Conservation (phyloP, 1,140 invertebrate species). For the Cydia fagiglandana region DNA sequence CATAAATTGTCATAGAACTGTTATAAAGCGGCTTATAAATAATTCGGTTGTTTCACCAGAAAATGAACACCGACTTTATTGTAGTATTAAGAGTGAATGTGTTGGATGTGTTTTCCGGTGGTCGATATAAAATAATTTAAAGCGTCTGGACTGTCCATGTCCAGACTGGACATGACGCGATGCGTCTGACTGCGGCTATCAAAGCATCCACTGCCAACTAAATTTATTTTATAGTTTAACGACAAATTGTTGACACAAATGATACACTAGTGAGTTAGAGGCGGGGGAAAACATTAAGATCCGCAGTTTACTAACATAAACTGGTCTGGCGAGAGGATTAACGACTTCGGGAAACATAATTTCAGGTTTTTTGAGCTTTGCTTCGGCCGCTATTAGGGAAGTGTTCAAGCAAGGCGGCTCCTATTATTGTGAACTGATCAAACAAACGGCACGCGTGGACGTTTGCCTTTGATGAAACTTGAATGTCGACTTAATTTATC, state of each 20-base stretch:
- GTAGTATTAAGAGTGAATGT: conserved; percentile 11
- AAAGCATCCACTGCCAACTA: conserved; percentile 26
- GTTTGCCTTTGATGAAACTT: neutral
- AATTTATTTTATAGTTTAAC: conserved; percentile 33
- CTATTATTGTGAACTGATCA: neutral
- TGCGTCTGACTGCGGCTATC: conserved; percentile 20
- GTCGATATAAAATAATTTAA: conserved; percentile 31
- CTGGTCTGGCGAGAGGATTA: conserved; percentile 23
- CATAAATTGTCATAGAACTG: conserved; percentile 21
- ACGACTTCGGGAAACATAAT: conserved; percentile 27
- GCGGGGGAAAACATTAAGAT: conserved; percentile 16
- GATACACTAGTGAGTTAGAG: conserved; percentile 30
- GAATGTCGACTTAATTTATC: neutral
- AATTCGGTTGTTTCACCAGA: conserved; percentile 19
- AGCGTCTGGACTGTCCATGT: no score
- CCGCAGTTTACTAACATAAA: conserved; percentile 18
- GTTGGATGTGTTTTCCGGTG: conserved; percentile 26
- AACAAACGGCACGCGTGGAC: neutral
- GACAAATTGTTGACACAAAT: conserved; percentile 32
- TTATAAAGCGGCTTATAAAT: conserved; percentile 1
- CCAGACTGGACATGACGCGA: conserved; percentile 11
- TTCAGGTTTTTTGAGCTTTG: conserved; percentile 17
- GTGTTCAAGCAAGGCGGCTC: neutral
- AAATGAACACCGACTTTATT: conserved; percentile 19
- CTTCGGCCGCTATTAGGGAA: neutral